Base-by-base conservation (phyloP, 1,140 invertebrate genomes). In the Sesamia nonagrioides region DNA sequence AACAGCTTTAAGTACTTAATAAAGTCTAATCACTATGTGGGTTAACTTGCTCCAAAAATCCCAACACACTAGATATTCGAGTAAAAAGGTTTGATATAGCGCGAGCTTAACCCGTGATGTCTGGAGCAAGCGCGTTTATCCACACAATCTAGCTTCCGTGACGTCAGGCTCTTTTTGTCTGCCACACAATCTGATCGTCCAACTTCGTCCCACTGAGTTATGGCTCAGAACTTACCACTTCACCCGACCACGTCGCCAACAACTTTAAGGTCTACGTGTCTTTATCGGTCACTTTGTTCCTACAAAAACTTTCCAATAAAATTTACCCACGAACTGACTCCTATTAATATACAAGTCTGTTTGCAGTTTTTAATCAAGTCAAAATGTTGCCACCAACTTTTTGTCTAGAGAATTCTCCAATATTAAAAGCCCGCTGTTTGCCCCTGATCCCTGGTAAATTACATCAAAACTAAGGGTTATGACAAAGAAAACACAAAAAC, bases 181-280 rank as follows among this genome's bases (percentile, higher is more conserved):
- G 42, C 77, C 81, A 63, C 79, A 84, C 90, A 88, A 93, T 92
- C 89, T 88, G 90, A 91, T 91, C 84, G 82, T 81, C 18, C 79
- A 86, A 91, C 84, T 88, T 89, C 76, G 72, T 73, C 81, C 68
- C 77, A 50, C 77, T 83, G 69, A 86, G 76, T 90, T 91, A 89
- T 87, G 72, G 85, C 82, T 82, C 75, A 68, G 79, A 86, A 88
- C 84, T 89, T 86, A 81, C 80, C 72, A 81, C 80, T 88, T 77
- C 80, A 71, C 82, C 78, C 78, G 54, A 76, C 73, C 73, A 83
- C 78, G 78, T 83, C 61, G 80, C 74, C 72, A 63, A 74, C 75
- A 82, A 83, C 73, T 86, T 86, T 81, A 79, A 84, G 78, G 79
- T 79, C 63, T 81, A 79, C 81, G 60, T 80, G 69, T 87, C 81